Evolutionary conservation across 1,140 invertebrate genomes (phyloP).

Genomic region (Drosophila burlai): DNA sequence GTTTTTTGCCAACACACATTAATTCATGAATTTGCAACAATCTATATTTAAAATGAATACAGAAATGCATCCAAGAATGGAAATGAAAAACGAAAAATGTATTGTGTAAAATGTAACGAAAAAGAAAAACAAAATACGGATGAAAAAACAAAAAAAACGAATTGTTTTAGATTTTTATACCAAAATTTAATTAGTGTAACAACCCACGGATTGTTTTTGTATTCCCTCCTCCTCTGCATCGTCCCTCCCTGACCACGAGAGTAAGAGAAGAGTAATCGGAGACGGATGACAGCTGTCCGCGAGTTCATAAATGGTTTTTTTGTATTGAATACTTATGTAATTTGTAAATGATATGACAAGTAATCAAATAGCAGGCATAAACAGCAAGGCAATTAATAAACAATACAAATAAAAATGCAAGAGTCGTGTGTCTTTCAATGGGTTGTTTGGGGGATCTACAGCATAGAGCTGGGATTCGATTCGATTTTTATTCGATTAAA

Average conservation of each 20-base stretch:
- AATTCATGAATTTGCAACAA: constrained; percentile 66
- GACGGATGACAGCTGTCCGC: neutral
- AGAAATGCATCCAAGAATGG: constrained; percentile 30
- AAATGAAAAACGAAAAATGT: constrained; percentile 31
- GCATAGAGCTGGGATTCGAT: too few species aligned
- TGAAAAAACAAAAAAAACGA: constrained; percentile 17
- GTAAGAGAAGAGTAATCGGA: neutral
- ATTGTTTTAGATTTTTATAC: constrained; percentile 81
- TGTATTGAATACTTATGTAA: constrained; percentile 62
- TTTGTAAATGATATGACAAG: constrained; percentile 60
- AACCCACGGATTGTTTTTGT: constrained; percentile 56
- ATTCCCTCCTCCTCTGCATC: neutral
- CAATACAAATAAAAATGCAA: constrained; percentile 44
- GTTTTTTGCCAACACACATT: constrained; percentile 76
- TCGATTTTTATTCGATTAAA: too few species aligned
- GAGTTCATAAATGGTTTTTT: constrained; percentile 39
- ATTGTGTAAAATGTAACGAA: constrained; percentile 44
- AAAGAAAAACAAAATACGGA: constrained; percentile 3
- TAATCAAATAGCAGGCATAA: constrained; percentile 62
- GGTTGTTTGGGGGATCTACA: too few species aligned
- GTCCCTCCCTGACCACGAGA: neutral
- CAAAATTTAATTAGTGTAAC: constrained; percentile 75
- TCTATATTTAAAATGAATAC: constrained; percentile 61
- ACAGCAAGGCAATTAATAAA: constrained; percentile 64
- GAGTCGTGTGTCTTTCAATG: too few species aligned